These are phyloP conservation scores for Nesoenas mayeri DNA, from an alignment of 2,113 vertebrate species.

Conservation along the genomic window DNA sequence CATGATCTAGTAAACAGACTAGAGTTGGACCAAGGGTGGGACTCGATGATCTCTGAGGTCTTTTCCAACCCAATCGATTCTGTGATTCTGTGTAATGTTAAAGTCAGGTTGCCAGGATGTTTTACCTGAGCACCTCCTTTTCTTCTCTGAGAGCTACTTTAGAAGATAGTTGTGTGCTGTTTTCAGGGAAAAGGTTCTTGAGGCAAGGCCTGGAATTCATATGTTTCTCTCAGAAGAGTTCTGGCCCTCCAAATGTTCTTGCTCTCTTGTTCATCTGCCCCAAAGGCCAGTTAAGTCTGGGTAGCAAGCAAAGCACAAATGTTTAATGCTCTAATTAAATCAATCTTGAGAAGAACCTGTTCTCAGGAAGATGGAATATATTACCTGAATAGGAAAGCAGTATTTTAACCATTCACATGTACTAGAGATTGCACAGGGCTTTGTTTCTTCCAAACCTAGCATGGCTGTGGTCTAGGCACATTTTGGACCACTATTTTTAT, in stretches of 20 bases:
- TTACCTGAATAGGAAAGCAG: neutral
- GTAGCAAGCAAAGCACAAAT: neutral
- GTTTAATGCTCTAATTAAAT: neutral
- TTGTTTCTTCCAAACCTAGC: neutral
- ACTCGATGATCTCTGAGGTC: too few species aligned
- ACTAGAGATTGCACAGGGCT: neutral
- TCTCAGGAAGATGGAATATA: neutral
- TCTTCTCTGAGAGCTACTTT: neutral
- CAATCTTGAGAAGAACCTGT: neutral
- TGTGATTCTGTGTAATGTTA: too few species aligned
- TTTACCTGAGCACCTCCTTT: neutral
- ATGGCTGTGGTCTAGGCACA: neutral
- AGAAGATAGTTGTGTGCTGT: neutral
- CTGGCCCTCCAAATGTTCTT: neutral
- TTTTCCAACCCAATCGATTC: too few species aligned
- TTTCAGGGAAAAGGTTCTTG: neutral
- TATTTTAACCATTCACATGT: neutral
- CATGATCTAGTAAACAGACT: too few species aligned
- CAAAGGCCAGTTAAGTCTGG: neutral
- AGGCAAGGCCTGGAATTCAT: neutral
- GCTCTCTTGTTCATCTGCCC: neutral
- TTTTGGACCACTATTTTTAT: neutral
- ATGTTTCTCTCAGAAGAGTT: neutral
- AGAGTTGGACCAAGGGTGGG: too few species aligned
- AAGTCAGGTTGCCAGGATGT: neutral